Percentiles rank a stretch among this genome's conserved stretches.
phyloP scores from a whole-genome alignment of 2,113 vertebrate species.

The Osmerus eperlanus region DNA sequence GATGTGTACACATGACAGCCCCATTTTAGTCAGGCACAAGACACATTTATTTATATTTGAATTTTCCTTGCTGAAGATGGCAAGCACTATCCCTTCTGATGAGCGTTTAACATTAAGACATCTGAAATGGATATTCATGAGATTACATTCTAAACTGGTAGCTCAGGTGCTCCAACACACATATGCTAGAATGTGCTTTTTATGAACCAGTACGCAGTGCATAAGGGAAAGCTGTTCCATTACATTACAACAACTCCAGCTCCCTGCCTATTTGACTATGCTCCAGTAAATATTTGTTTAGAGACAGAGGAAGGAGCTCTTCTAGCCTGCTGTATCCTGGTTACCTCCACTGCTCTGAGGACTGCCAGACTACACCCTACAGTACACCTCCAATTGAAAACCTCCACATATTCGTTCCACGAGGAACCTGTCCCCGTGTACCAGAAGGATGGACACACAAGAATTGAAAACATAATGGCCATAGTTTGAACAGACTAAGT shows the following conservation, averaged over 20 bases:
- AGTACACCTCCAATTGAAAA: conserved; percentile 17
- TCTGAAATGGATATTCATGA: too few species aligned
- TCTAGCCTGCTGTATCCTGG: conserved; percentile 66
- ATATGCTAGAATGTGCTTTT: neutral
- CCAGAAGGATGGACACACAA: too few species aligned
- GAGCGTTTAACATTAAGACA: too few species aligned
- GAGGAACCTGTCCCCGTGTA: too few species aligned
- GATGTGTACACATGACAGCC: too few species aligned
- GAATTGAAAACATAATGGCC: neutral
- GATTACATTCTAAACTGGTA: too few species aligned
- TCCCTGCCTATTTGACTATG: conserved; percentile 55
- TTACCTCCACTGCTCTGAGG: conserved; percentile 50
- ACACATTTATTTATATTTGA: too few species aligned
- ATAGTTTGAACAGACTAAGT: neutral
- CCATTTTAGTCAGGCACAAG: too few species aligned
- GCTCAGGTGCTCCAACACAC: too few species aligned
- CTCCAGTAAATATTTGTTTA: conserved; percentile 70
- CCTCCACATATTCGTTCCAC: neutral
- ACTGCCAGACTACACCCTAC: conserved; percentile 30
- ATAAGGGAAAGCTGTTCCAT: conserved; percentile 36
- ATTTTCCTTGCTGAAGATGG: too few species aligned
- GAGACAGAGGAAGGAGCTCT: conserved; percentile 46
- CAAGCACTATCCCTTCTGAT: too few species aligned
- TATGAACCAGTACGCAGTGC: neutral
- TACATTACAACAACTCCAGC: conserved; percentile 24